Base-by-base conservation (phyloP, 2,797 vertebrate species). In the Peromyscus eremicus region DNA sequence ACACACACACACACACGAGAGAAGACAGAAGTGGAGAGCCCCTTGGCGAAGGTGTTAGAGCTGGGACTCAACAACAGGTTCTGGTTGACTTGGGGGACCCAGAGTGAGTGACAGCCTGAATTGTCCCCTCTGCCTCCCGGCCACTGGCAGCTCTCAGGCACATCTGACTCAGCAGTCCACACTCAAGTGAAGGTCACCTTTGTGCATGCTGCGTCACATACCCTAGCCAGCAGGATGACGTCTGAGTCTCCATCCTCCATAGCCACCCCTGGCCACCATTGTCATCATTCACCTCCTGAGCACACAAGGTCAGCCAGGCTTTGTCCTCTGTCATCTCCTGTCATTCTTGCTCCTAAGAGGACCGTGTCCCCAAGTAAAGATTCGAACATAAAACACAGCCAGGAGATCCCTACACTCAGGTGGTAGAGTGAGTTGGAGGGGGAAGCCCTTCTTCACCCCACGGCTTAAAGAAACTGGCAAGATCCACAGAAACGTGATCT, bases 211-310 rank as follows among this genome's bases (percentile, higher is more conserved):
- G 40, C 6, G 6, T 52, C 87, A 73, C 27, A 23, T 1, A 10
- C 55, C 25, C 91, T 37, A 46, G 23, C 62, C 40, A 43, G 73
- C 27, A 17, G 17, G 52, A 27, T 0, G 0, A 7, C 64, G 37
- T 85, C 64, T 64, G n/a, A n/a, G 34, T 14, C 25, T 32, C 82
- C 2, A 2, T 21, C 37, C 8, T 40, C 55, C 43, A 57, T 40
- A 57, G 71, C 46, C 55, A 21, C 68, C 37, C 55, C 0, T 3
- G 8, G 46, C 23, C 68, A 57, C 19, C 46, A 14, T 1, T 10
- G 16, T 2, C 46, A 17, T 5, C 25, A 16, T 2, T 5, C 2
- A 43, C 0, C 0, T 6, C 46, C n/a, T 3, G 52, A 62, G 43
- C 14, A 9, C 57, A 10, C 19, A 8, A 40, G 27, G 2, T 19